Evolutionary conservation across 2,888 invertebrate genomes (phyloP), one percentile per base, ranked within the genome.

Genomic region (Ophioninae sp.): DNA sequence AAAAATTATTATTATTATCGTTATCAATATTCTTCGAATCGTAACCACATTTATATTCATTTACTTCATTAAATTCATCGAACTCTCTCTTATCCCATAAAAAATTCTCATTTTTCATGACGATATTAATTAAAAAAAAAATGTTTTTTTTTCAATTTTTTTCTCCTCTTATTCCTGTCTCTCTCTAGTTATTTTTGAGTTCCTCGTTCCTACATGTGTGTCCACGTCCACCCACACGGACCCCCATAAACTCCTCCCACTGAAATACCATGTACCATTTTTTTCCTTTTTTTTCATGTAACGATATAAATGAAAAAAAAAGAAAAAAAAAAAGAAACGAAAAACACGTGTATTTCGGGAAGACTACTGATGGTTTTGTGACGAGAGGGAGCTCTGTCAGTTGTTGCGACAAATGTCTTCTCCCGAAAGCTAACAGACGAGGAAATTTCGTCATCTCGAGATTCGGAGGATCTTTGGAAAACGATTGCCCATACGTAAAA

Each of bases 361-460:
- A 56, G 58, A 68, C 82, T 77, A 82, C 75, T 68, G 80, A 84
- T 75, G 39, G 23, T 30, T 76, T 68, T 59, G 59, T 71, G 71
- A 78, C 64, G 63, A 78, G 56, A 71, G 30, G 30, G 22, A 63
- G 85, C 83, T 85, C 73, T 71, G 71, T 44, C 71, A 64, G 61
- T 79, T 75, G 65, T 79, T 71, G 79, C 41, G 63, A 79, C 74
- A 79, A 88, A 89, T 90, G 90, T 89, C 88, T 30, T 87, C 20
- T 20, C 67, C 37, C 87, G 84, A 87, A 89, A 88, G 88, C 88
- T 89, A 88, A 89, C 87, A 88, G 88, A 69, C 88, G 85, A 87
- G 86, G 30, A 30, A 30, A 30, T 83, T 84, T 84, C 87, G 85
- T 39, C 75, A 69, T 44, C 44, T 44, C 85, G 86, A 84, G 86